Percentiles rank a stretch among this genome's conserved stretches.
These are phyloP conservation scores for Trachelus stipa DNA, from an alignment of 2,888 invertebrate species.

Conservation along the genomic window DNA sequence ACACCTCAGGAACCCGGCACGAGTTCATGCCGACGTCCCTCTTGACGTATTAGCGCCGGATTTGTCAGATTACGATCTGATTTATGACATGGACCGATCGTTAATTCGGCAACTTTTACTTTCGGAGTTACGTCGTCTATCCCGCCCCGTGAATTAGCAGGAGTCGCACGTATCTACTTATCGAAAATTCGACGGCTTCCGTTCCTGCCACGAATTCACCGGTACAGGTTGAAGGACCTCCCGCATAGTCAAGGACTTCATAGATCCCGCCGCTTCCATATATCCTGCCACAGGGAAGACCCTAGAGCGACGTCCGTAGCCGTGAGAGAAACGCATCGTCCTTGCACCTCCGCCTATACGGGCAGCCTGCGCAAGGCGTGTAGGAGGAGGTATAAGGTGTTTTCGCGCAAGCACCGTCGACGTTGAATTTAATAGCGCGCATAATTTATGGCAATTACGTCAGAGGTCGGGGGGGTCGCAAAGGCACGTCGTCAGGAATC, in stretches of 20 bases:
- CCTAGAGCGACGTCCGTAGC: background rate
- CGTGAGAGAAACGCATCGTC: background rate
- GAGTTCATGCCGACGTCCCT: slow-evolving; percentile 13
- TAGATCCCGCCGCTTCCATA: background rate
- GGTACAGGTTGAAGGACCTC: background rate
- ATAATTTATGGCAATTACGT: slow-evolving; percentile 34
- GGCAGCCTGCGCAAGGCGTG: background rate
- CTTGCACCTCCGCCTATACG: background rate
- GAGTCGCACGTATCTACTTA: slow-evolving; percentile 34
- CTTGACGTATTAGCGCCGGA: slow-evolving; percentile 48
- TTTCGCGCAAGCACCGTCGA: background rate
- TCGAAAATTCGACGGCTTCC: background rate
- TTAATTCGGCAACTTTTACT: slow-evolving; percentile 31
- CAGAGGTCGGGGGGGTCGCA: background rate
- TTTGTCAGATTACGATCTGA: slow-evolving; percentile 49
- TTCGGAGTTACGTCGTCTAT: slow-evolving; percentile 43
- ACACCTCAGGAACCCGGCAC: background rate
- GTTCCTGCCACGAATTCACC: background rate
- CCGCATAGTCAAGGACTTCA: background rate
- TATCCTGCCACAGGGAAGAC: background rate
- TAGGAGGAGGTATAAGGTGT: background rate
- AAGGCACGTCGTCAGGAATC: slow-evolving; percentile 12
- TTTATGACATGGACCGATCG: slow-evolving; percentile 39
- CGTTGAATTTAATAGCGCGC: slow-evolving; percentile 11
- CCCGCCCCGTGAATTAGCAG: slow-evolving; percentile 24